phyloP scores from a whole-genome alignment of 2,113 vertebrate genomes.

The Platycercus adscitus region DNA sequence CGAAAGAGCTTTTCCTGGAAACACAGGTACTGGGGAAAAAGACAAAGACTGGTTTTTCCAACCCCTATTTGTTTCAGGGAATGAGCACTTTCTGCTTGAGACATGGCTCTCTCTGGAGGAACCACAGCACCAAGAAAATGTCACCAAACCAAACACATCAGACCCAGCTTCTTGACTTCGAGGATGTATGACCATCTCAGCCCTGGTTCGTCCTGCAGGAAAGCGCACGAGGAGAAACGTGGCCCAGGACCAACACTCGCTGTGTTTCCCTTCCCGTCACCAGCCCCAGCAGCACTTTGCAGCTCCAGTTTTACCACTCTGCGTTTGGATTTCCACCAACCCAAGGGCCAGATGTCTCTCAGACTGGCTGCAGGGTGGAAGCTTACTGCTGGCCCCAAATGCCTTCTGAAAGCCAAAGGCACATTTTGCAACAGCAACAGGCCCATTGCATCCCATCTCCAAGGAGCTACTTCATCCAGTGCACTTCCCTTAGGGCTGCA shows the following conservation, averaged over 20 bases:
- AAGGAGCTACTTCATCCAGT: neutral
- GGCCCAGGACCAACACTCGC: neutral
- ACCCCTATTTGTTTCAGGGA: neutral
- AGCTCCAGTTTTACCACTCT: neutral
- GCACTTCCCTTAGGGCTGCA: accelerated
- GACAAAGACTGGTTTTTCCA: neutral
- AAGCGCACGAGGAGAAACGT: neutral
- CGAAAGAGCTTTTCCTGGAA: neutral
- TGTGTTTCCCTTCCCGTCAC: neutral
- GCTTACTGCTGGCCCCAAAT: neutral
- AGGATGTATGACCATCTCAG: neutral
- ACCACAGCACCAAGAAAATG: neutral
- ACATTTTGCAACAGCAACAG: neutral
- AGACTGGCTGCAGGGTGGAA: neutral
- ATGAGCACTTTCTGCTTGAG: neutral
- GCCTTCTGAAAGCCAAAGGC: neutral
- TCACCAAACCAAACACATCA: neutral
- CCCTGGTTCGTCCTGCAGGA: neutral
- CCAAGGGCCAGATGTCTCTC: neutral
- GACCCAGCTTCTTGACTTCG: neutral
- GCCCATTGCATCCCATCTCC: neutral
- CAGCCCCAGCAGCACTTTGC: neutral
- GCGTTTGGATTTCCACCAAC: neutral
- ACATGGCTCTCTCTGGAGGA: neutral
- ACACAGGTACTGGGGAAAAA: neutral